A percentile compares a stretch with the other conserved stretches of the same genome.
Conservation (phyloP, 2,113 vertebrate species). For the Thalassarche chlororhynchos region DNA sequence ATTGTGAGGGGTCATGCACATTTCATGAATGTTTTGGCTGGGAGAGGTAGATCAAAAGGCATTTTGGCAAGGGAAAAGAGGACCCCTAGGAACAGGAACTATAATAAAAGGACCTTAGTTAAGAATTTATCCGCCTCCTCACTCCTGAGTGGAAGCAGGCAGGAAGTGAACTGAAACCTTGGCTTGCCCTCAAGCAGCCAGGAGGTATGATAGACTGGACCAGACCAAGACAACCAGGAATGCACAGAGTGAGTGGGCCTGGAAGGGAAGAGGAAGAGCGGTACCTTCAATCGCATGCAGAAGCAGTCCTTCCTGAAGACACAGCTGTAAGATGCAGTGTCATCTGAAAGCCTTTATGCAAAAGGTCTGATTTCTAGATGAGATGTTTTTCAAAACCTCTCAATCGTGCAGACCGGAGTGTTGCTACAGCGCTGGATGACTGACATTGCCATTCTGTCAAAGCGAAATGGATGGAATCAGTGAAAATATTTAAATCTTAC, state of each 20-base stretch:
- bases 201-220: background rate
- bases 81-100: background rate
- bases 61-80: background rate
- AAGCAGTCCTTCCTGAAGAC: background rate
- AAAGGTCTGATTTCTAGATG: background rate
- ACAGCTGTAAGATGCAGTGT: background rate
- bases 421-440: background rate
- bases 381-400: background rate
- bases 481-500: background rate
- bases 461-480: background rate
- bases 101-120: background rate
- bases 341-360: background rate
- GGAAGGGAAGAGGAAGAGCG: background rate
- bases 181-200: background rate
- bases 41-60: background rate
- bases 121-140: background rate
- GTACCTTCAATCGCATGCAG: rapidly evolving
- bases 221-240: background rate
- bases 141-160: background rate
- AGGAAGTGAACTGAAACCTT: background rate
- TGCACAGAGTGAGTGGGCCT: background rate
- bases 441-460: background rate
- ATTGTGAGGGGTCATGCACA: background rate
- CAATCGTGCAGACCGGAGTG: background rate
- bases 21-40: background rate